These are phyloP conservation scores for Galerucella calmariensis DNA, from an alignment of 2,888 invertebrate species.

Conservation along the genomic window DNA sequence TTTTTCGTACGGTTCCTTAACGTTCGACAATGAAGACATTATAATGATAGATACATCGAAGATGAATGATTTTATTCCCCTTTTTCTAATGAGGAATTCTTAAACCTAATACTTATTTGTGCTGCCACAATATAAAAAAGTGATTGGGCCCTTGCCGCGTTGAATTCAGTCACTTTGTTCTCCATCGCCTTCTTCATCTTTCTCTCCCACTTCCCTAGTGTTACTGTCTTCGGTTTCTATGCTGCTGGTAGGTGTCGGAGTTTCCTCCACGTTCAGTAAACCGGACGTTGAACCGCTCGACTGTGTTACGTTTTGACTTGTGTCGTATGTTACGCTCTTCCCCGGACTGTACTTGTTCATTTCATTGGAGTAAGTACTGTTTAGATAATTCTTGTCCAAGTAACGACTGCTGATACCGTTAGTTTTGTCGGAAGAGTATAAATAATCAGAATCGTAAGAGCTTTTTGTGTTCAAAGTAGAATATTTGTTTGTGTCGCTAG, in stretches of 20 bases:
- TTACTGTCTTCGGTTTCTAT: slow-evolving; percentile 71
- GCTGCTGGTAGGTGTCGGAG: slow-evolving; percentile 70
- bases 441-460: slow-evolving; percentile 51
- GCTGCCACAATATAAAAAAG: slow-evolving; percentile 57
- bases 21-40: slow-evolving; percentile 45
- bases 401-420: slow-evolving; percentile 58
- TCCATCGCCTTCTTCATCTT: slow-evolving; percentile 70
- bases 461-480: slow-evolving; percentile 53
- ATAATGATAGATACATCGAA: slow-evolving; percentile 55
- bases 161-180: slow-evolving; percentile 68
- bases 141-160: slow-evolving; percentile 50
- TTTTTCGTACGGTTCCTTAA: slow-evolving; percentile 41
- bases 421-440: slow-evolving; percentile 52
- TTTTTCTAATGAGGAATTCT: slow-evolving; percentile 47
- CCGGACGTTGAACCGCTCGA: slow-evolving; percentile 42
- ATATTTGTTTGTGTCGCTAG: slow-evolving; percentile 55
- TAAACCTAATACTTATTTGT: slow-evolving; percentile 57
- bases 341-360: slow-evolving; percentile 56
- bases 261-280: slow-evolving; percentile 64
- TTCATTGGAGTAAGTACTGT: slow-evolving; percentile 55
- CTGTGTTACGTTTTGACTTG: slow-evolving; percentile 56
- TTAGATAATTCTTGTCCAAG: slow-evolving; percentile 58
- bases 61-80: slow-evolving; percentile 38
- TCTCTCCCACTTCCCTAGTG: slow-evolving; percentile 68
- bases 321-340: slow-evolving; percentile 53